phyloP scores from a whole-genome alignment of 2,113 vertebrate species.

The Pelodiscus sinensis region DNA sequence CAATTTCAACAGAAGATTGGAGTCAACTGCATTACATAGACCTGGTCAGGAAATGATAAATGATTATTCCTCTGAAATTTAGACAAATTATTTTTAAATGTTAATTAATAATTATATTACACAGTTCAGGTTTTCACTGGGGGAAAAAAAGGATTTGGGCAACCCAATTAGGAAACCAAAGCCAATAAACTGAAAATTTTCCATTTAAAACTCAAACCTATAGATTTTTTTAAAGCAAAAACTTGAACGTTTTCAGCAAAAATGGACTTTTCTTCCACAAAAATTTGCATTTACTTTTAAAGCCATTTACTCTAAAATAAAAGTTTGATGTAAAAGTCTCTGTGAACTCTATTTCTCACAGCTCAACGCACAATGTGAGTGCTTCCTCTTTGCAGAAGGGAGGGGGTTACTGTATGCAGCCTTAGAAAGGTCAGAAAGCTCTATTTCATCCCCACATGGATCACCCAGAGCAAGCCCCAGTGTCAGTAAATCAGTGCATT shows the following conservation, averaged over 20 bases:
- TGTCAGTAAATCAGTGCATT: background rate
- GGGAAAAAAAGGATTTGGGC: background rate
- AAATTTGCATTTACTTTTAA: background rate
- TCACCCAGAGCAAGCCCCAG: background rate
- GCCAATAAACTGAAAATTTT: background rate
- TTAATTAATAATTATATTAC: background rate
- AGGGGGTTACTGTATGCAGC: no score
- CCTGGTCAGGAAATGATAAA: background rate
- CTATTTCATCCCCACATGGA: no score
- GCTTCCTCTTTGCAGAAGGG: background rate
- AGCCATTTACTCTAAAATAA: background rate
- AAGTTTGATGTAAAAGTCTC: background rate
- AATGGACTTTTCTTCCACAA: background rate
- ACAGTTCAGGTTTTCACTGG: constrained; percentile 10
- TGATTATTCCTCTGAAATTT: background rate
- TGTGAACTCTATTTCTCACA: background rate
- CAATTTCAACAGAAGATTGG: background rate
- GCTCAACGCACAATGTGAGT: background rate
- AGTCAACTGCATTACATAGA: background rate
- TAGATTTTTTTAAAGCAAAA: background rate
- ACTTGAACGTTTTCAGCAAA: background rate
- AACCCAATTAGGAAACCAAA: no score
- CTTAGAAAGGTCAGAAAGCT: background rate
- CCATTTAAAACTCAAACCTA: background rate
- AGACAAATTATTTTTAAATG: background rate